Evolutionary conservation across 1,140 invertebrate genomes (phyloP).

Genomic region (Aphaenogaster ashmeadi): DNA sequence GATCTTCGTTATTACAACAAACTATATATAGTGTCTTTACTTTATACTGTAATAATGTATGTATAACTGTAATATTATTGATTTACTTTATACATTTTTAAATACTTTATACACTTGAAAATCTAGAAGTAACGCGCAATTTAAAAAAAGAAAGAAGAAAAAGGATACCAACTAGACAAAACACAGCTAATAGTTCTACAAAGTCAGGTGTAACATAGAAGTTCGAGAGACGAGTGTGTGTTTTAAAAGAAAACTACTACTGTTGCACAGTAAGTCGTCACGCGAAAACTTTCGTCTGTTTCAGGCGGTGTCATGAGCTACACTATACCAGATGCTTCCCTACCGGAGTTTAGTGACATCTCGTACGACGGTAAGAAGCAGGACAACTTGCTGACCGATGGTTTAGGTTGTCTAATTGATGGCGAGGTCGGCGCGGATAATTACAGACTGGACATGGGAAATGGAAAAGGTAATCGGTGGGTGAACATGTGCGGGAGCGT

Average conservation of each 20-base stretch:
- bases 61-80: no score
- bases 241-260: slow-evolving; percentile 47
- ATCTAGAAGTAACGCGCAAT: neutral
- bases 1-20: neutral
- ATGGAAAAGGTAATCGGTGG: slow-evolving; percentile 88
- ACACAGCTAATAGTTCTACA: slow-evolving; percentile 30
- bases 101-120: neutral
- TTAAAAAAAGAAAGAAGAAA: neutral
- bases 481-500: slow-evolving; percentile 49
- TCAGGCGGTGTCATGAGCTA: slow-evolving; percentile 92
- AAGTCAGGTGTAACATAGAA: slow-evolving; percentile 30
- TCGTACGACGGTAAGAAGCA: slow-evolving; percentile 91
- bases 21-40: neutral
- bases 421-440: slow-evolving; percentile 91
- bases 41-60: no score
- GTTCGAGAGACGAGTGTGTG: slow-evolving; percentile 41
- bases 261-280: slow-evolving; percentile 21
- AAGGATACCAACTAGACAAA: neutral
- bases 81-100: slow-evolving; percentile 11
- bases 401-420: slow-evolving; percentile 92
- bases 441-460: slow-evolving; percentile 89
- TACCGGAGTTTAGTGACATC: slow-evolving; percentile 89
- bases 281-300: slow-evolving; percentile 53
- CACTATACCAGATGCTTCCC: slow-evolving; percentile 89
- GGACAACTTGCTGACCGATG: slow-evolving; percentile 86